Percentiles rank a stretch among this genome's conserved stretches.
These are phyloP conservation scores for Antheraea assamensis DNA, from an alignment of 2,888 invertebrate species.

Conservation along the genomic window DNA sequence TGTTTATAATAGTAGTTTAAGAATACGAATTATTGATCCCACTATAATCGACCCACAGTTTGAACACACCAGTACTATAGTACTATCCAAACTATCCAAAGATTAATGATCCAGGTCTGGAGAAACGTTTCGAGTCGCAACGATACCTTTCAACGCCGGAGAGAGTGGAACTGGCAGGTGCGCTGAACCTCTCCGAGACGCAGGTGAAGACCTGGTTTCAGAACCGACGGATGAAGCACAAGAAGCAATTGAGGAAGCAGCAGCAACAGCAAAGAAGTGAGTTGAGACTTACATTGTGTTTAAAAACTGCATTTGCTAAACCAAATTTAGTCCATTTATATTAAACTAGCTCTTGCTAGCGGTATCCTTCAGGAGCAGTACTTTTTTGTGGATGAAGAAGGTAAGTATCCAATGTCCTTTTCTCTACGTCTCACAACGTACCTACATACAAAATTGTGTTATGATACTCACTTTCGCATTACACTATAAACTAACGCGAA, in stretches of 20 bases:
- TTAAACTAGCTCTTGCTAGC: too few species aligned
- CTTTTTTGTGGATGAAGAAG: too few species aligned
- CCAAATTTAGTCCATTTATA: too few species aligned
- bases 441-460: too few species aligned
- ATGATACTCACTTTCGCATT: too few species aligned
- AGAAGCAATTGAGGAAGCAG: constrained; percentile 92
- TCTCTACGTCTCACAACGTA: too few species aligned
- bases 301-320: too few species aligned
- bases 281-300: neutral
- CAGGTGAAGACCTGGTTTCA: constrained; percentile 99
- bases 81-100: neutral
- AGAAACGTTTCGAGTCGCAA: constrained; percentile 97
- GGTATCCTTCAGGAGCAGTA: too few species aligned
- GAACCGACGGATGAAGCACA: constrained; percentile 98
- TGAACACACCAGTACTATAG: too few species aligned
- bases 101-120: constrained; percentile 84
- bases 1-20: too few species aligned
- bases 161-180: constrained; percentile 95
- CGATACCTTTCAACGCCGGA: constrained; percentile 98
- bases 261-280: constrained; percentile 40
- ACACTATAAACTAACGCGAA: too few species aligned
- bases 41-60: neutral
- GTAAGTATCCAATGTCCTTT: too few species aligned
- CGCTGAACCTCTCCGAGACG: constrained; percentile 96
- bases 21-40: neutral